Conservation (phyloP, 2,113 vertebrate genomes). For the Mesembrinibis cayennensis region DNA sequence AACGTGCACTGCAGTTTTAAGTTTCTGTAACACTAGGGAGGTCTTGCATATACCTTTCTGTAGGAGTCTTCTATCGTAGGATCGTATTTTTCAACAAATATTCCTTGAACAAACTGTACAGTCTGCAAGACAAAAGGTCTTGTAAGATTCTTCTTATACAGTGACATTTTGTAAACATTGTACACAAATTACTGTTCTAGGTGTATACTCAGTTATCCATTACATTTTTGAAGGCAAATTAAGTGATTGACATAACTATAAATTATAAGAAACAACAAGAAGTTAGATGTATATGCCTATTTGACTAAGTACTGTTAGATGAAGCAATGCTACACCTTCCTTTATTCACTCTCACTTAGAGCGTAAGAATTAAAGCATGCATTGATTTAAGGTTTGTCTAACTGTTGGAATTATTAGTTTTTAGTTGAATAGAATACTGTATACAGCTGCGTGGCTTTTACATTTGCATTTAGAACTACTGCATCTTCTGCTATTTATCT, state of each 20-base stretch:
- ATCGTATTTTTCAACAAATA: constrained; percentile 89
- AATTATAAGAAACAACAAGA: neutral
- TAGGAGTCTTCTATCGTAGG: constrained; percentile 88
- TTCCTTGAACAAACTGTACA: constrained; percentile 88
- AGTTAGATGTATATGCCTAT: neutral
- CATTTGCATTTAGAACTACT: neutral
- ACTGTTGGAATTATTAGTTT: constrained; percentile 1
- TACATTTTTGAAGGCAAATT: neutral
- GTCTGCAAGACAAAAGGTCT: constrained; percentile 74
- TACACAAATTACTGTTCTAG: neutral
- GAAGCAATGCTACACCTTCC: neutral
- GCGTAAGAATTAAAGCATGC: neutral
- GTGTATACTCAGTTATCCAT: neutral
- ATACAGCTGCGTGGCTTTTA: neutral
- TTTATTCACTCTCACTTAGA: neutral
- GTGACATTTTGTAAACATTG: neutral
- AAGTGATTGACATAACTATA: neutral
- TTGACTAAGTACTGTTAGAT: neutral
- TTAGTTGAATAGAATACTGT: neutral
- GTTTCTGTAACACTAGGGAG: neutral
- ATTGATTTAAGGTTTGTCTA: neutral
- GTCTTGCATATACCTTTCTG: constrained; percentile 77
- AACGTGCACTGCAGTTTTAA: neutral
- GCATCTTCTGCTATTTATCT: neutral
- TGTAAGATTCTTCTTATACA: neutral